Percentiles rank a stretch among this genome's conserved stretches.
These are phyloP conservation scores for Elgonia sp. DNA, from an alignment of 2,888 invertebrate species.

Conservation along the genomic window DNA sequence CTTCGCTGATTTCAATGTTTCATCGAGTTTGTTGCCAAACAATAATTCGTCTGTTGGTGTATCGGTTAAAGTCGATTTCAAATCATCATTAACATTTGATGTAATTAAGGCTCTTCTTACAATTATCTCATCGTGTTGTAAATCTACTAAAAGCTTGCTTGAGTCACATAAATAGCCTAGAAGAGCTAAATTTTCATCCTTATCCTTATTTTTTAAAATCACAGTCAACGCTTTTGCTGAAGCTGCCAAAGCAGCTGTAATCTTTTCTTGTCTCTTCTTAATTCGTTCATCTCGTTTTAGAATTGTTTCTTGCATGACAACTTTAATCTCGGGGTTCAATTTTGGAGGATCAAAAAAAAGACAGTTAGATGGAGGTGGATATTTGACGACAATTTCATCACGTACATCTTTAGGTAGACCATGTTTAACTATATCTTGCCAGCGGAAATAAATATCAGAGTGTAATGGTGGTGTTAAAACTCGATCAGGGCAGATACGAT, in stretches of 20 bases:
- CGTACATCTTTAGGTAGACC: conserved; percentile 21
- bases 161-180: neutral
- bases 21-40: conserved; percentile 65
- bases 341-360: conserved; percentile 36
- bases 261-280: conserved; percentile 42
- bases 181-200: conserved; percentile 36
- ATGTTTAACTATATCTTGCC: conserved; percentile 17
- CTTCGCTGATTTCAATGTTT: conserved; percentile 63
- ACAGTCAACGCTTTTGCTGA: neutral
- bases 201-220: neutral
- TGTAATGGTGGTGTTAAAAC: conserved; percentile 11
- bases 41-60: conserved; percentile 57
- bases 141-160: neutral
- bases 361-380: conserved; percentile 12
- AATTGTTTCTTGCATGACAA: conserved; percentile 15
- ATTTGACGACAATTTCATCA: conserved; percentile 19
- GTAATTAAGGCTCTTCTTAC: conserved; percentile 63
- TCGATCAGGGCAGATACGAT: neutral
- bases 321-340: conserved; percentile 12
- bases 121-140: conserved; percentile 65
- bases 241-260: conserved; percentile 45
- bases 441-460: conserved; percentile 10
- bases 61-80: conserved; percentile 51
- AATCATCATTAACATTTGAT: conserved; percentile 25
- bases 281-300: conserved; percentile 57